These are phyloP conservation scores for Peromyscus polionotus DNA, from an alignment of 2,113 vertebrate species.

Conservation along the genomic window DNA sequence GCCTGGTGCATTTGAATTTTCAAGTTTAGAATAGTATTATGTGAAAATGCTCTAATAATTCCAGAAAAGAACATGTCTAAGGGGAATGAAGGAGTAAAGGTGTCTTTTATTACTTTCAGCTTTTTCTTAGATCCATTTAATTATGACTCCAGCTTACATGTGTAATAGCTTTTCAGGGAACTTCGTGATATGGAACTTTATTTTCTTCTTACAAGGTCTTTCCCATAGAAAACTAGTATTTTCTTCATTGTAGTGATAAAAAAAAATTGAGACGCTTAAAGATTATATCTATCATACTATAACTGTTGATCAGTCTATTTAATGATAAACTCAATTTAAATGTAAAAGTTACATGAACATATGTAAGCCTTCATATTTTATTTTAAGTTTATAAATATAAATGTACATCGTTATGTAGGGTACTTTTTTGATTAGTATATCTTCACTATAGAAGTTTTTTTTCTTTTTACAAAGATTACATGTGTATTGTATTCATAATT, in stretches of 20 bases:
- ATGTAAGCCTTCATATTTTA: background rate
- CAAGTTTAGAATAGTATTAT: constrained; percentile 82
- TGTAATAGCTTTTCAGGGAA: constrained; percentile 75
- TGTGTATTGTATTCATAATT: background rate
- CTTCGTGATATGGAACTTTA: constrained; percentile 65
- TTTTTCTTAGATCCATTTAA: constrained; percentile 82
- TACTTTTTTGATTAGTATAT: constrained; percentile 32
- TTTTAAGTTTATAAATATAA: constrained; percentile 50
- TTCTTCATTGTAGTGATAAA: constrained; percentile 61
- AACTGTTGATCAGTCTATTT: background rate
- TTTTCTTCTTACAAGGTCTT: constrained; percentile 65
- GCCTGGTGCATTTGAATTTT: constrained; percentile 82
- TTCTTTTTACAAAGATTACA: background rate
- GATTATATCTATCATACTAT: constrained; percentile 12
- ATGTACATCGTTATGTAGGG: background rate
- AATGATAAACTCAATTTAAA: constrained; percentile 20
- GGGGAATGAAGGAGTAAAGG: constrained; percentile 74
- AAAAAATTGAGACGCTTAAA: constrained; percentile 56
- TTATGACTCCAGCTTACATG: constrained; percentile 78
- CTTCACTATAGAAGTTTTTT: background rate
- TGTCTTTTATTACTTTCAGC: constrained; percentile 82
- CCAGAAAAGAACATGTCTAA: constrained; percentile 80
- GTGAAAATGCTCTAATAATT: constrained; percentile 80
- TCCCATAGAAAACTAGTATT: constrained; percentile 42
- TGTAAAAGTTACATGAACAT: background rate